Conservation (phyloP, 2,888 invertebrate species). For the Cheilosia grossa region DNA sequence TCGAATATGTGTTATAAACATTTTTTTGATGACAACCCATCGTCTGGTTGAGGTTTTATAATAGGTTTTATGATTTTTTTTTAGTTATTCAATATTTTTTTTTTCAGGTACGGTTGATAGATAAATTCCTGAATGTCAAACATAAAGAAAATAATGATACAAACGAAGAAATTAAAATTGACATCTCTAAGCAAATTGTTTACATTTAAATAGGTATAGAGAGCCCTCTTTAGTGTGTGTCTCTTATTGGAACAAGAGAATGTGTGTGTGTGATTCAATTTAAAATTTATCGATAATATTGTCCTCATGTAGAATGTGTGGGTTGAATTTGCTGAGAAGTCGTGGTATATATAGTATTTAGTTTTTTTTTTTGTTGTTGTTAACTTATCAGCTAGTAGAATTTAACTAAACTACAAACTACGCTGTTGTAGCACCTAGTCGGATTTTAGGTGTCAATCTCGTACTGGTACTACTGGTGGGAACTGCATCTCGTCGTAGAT, state of each 20-base stretch:
- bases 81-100: constrained; percentile 17
- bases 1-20: constrained; percentile 21
- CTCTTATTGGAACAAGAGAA: constrained; percentile 8
- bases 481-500: constrained; percentile 83
- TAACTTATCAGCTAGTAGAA: constrained; percentile 52
- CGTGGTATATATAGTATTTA: constrained; percentile 5
- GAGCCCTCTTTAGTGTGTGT: constrained; percentile 12
- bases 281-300: constrained; percentile 42
- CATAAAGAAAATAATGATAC: constrained; percentile 2
- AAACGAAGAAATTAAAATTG: constrained; percentile 5
- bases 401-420: constrained; percentile 63
- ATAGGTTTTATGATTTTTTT: constrained; percentile 18
- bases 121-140: constrained; percentile 55
- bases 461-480: constrained; percentile 82
- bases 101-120: constrained; percentile 54
- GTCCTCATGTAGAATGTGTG: constrained; percentile 35
- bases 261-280: constrained; percentile 7
- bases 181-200: constrained; percentile 5
- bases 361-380: constrained; percentile 1
- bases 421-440: constrained; percentile 50
- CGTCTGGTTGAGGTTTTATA: constrained; percentile 21
- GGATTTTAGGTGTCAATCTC: constrained; percentile 79
- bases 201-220: constrained; percentile 16
- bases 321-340: constrained; percentile 45
- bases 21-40: constrained; percentile 46